phyloP scores from a whole-genome alignment of 2,888 invertebrate species.

The Bellardia bayeri region DNA sequence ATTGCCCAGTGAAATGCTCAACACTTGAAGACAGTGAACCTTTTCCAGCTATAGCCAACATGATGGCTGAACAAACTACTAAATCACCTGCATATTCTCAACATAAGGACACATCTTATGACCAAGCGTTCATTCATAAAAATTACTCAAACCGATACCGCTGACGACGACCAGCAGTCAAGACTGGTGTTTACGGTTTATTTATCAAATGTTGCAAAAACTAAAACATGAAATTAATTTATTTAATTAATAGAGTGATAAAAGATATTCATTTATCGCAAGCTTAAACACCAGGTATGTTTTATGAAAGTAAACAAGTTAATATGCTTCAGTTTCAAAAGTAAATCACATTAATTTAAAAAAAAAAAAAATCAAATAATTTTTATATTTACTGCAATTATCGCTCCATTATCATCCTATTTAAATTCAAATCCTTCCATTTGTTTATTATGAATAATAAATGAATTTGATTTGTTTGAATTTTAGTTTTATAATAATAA shows the following conservation, averaged over 20 bases:
- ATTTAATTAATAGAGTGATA: slow-evolving; percentile 4
- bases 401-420: no score
- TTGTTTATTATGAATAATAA: neutral
- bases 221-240: slow-evolving; percentile 5
- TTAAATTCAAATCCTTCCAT: no score
- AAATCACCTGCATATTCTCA: no score
- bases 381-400: neutral
- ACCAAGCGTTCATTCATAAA: no score
- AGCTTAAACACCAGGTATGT: slow-evolving; percentile 20
- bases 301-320: slow-evolving; percentile 8
- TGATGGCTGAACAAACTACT: no score
- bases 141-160: no score
- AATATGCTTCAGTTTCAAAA: neutral
- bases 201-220: neutral
- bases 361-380: neutral
- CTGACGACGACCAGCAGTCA: neutral
- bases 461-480: neutral
- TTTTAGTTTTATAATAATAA: neutral
- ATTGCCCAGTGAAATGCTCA: no score
- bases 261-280: slow-evolving; percentile 10
- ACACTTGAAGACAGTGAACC: no score
- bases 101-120: no score
- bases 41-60: no score
- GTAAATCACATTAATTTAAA: no score
- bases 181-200: neutral